Evolutionary conservation across 2,888 invertebrate genomes (phyloP).

Genomic region (Calameuta filiformis): DNA sequence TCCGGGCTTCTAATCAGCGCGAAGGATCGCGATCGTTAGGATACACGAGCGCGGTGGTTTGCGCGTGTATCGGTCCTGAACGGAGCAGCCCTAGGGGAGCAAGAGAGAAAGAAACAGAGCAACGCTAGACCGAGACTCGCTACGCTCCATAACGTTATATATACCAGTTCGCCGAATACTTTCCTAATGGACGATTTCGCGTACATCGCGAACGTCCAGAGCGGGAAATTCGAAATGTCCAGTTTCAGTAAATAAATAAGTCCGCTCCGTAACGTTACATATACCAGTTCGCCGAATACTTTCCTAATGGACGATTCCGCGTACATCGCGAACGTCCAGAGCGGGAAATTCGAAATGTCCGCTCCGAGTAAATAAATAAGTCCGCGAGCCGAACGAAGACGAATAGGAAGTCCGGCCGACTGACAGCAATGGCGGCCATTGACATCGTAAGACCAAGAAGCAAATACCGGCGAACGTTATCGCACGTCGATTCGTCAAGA

Average conservation of each 20-base stretch:
- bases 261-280: background rate
- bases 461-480: background rate
- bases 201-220: background rate
- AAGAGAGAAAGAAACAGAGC: background rate
- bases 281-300: background rate
- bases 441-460: background rate
- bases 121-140: background rate
- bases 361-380: background rate
- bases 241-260: background rate
- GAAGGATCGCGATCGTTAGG: slow-evolving; percentile 26
- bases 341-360: background rate
- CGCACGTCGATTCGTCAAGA: background rate
- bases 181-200: background rate
- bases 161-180: background rate
- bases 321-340: background rate
- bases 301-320: background rate
- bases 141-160: background rate
- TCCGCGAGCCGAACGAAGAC: background rate
- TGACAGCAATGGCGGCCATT: background rate
- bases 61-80: background rate
- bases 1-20: slow-evolving; percentile 22
- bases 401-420: background rate
- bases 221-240: background rate
- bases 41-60: slow-evolving; percentile 1
- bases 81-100: background rate